Base-by-base conservation (phyloP, 64 coral and sea anemone species). In the Stylophora pistillata region DNA sequence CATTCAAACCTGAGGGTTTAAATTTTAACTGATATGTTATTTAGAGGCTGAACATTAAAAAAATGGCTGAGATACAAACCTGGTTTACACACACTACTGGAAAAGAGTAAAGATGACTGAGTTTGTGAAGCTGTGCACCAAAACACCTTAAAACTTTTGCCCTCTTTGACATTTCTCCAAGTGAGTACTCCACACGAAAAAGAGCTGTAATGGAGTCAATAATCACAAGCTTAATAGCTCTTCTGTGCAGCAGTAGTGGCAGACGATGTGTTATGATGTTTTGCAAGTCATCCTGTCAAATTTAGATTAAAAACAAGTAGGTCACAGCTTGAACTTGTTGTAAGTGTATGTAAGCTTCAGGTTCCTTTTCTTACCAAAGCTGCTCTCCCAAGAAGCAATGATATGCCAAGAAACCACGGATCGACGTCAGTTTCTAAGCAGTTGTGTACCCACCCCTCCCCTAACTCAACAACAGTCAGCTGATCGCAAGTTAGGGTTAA, bases 191-290 rank as follows among this genome's bases (percentile, higher is more conserved):
- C 52, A 98, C 96, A 82, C 96, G 81, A 70, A 95, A 95, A 23
- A 98, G 61, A 34, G 96, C 96, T 41, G 96, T 90, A 76, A 98
- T 89, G 47, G 96, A 98, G 73, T 98, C 96, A 64, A 98, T 71
- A 30, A 98, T 57, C 27, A 98, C 80, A 58, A 98, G 93, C 76
- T 89, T 94, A 17, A 98, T 75, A 17, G 88, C 77, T 73, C 82
- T 81, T 57, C 81, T 86, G n/a, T 92, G 92, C 33, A 98, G 86
- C 26, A 98, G 62, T 17, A 89, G 23, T 27, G 96, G 96, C 28
- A 98, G 74, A 56, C 93, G 86, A 78, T 86, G 81, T 10, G 30
- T 77, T 29, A 98, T 92, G 25, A 98, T 92, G 78, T 92, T 92
- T 26, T 56, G 86, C 78, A 98, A 88, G 61, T 96, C 94, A 37